Percentiles rank a stretch among this genome's conserved stretches.
phyloP scores from a whole-genome alignment of 1,140 invertebrate species.

The Penaeus indicus region DNA sequence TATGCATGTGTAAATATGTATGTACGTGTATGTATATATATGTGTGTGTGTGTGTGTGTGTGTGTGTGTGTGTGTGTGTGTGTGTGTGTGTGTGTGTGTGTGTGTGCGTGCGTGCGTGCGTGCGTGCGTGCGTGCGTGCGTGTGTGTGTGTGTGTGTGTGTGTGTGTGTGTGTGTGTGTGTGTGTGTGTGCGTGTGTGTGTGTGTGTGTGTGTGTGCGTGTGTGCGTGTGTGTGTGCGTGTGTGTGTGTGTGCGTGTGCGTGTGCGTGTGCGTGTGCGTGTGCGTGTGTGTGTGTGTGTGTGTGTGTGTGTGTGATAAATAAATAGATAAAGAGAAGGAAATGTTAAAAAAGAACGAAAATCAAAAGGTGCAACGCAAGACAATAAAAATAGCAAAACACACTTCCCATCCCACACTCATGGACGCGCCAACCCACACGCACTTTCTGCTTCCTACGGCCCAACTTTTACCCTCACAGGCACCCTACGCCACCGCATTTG shows the following conservation, averaged over 20 bases:
- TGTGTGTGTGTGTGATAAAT: not conserved
- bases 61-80: slow-evolving; percentile 11
- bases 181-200: slow-evolving; percentile 15
- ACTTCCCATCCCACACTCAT: no score
- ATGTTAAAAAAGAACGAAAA: not conserved
- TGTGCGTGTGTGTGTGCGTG: not conserved
- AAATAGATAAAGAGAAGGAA: not conserved
- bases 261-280: slow-evolving; percentile 6
- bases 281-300: not conserved
- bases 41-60: slow-evolving; percentile 20
- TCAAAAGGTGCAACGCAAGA: no score
- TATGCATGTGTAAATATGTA: not conserved
- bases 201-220: slow-evolving; percentile 9
- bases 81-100: not conserved
- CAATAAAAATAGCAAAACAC: no score
- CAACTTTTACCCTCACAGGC: no score
- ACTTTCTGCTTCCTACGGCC: no score
- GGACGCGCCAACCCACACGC: no score
- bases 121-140: slow-evolving; percentile 28
- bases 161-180: not conserved
- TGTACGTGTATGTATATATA: not conserved
- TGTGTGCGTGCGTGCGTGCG: not conserved
- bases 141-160: not conserved
- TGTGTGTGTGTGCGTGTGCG: not conserved
- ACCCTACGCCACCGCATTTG: no score